A percentile compares a stretch with the other conserved stretches of the same genome.
Conservation (phyloP, 2,888 invertebrate genomes). For the Mimachlamys varia region DNA sequence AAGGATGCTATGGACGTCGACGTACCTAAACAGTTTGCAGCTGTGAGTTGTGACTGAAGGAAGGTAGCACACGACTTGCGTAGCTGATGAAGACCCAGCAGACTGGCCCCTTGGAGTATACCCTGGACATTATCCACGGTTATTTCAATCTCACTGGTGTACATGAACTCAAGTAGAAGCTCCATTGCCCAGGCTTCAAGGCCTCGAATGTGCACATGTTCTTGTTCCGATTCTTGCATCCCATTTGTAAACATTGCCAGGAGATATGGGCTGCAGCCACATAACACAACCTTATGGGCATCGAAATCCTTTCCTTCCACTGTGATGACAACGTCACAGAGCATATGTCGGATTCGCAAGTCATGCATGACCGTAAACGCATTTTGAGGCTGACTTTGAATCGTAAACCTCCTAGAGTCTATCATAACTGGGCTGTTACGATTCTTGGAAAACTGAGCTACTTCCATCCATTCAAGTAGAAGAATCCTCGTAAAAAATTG, state of each 20-base stretch:
- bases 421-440: slow-evolving; percentile 66
- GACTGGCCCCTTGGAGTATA: slow-evolving; percentile 77
- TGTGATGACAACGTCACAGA: slow-evolving; percentile 77
- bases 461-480: slow-evolving; percentile 19
- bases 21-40: slow-evolving; percentile 78
- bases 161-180: slow-evolving; percentile 78
- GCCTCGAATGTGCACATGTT: slow-evolving; percentile 74
- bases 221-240: slow-evolving; percentile 76
- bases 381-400: slow-evolving; percentile 73
- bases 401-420: slow-evolving; percentile 74
- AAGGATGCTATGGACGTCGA: too few species aligned
- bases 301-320: slow-evolving; percentile 74
- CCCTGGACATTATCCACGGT: slow-evolving; percentile 78
- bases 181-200: slow-evolving; percentile 76
- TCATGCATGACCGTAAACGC: slow-evolving; percentile 78
- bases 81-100: slow-evolving; percentile 74
- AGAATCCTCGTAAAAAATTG: background rate
- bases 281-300: slow-evolving; percentile 78
- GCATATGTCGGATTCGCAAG: slow-evolving; percentile 69
- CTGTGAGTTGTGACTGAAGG: slow-evolving; percentile 76
- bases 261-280: slow-evolving; percentile 78
- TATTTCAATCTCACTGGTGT: slow-evolving; percentile 76
- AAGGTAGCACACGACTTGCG: slow-evolving; percentile 77
- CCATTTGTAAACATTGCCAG: slow-evolving; percentile 80
- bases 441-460: slow-evolving; percentile 17